Evolutionary conservation across 1,140 invertebrate species (phyloP), one percentile per base, ranked within the genome.

Genomic region (Drosophila eugracilis): DNA sequence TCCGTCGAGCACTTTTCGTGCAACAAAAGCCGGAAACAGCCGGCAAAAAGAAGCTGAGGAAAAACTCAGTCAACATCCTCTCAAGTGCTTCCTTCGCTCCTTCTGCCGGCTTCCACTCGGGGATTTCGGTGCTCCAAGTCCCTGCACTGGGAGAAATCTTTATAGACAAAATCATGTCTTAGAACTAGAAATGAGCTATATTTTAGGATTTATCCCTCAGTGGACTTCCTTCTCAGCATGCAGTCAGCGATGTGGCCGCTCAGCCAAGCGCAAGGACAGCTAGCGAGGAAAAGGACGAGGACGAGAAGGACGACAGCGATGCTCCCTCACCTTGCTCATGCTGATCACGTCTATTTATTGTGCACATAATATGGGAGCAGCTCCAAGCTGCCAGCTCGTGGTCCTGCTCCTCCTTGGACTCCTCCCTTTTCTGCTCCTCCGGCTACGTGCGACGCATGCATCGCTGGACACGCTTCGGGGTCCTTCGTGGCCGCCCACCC

Each of bases 271-370:
- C 78, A 88, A 81, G 78, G 57, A 76, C 72, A 36, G 81, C 60
- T 65, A 28, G 39, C 59, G 59, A 67, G 60, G 36, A 66, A 49
- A 48, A 44, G 44, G 14, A 49, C 37, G 45, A 47, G 28, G 42
- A 41, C 15, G 48, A 45, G 53, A 54, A 44, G 39, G 50, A 60
- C 77, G 60, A 34, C 60, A 58, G 60, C 72, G 62, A 69, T 58
- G 58, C 78, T 76, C 39, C 54, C 59, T 42, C 62, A 58, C 55
- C 85, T 85, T 80, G 65, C 54, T 73, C 79, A 91, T 91, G 85
- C 89, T 89, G 89, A 91, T 91, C 89, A 91, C 89, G 89, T 91
- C 86, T 91, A 91, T 91, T 91, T 91, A 91, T 91, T 91, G 89
- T 91, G 86, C 85, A 90, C 78, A 91, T 90, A 91, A 91, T 91